phyloP scores from a whole-genome alignment of 2,888 invertebrate genomes.

The Loripinus fragilis region DNA sequence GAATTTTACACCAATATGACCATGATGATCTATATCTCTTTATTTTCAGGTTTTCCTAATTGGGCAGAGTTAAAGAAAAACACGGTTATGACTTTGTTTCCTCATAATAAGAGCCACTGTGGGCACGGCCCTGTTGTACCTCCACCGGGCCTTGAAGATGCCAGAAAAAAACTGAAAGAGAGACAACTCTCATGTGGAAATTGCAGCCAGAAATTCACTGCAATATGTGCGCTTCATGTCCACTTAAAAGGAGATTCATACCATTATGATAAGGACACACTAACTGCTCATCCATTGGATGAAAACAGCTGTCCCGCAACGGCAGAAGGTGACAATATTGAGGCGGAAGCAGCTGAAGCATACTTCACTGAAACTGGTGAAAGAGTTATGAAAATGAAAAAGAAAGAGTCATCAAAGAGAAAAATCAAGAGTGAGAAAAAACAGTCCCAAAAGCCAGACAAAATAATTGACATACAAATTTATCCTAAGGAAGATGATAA shows the following conservation, averaged over 20 bases:
- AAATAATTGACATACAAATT: background rate
- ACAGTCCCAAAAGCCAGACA: background rate
- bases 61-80: background rate
- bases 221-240: background rate
- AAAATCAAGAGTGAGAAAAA: background rate
- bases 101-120: background rate
- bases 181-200: background rate
- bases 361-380: background rate
- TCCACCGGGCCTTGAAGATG: background rate
- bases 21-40: too few species aligned
- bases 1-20: too few species aligned
- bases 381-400: background rate
- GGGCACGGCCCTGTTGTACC: background rate
- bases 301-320: background rate
- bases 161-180: background rate
- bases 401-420: background rate
- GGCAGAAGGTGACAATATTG: background rate
- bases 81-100: background rate
- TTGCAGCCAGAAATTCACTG: constrained; percentile 1
- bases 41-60: too few species aligned
- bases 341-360: background rate
- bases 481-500: constrained; percentile 3
- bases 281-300: constrained; percentile 1
- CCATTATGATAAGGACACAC: background rate
- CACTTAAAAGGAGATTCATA: constrained; percentile 11